phyloP scores from a whole-genome alignment of 2,888 invertebrate species.

The Agonopterix heracliana region DNA sequence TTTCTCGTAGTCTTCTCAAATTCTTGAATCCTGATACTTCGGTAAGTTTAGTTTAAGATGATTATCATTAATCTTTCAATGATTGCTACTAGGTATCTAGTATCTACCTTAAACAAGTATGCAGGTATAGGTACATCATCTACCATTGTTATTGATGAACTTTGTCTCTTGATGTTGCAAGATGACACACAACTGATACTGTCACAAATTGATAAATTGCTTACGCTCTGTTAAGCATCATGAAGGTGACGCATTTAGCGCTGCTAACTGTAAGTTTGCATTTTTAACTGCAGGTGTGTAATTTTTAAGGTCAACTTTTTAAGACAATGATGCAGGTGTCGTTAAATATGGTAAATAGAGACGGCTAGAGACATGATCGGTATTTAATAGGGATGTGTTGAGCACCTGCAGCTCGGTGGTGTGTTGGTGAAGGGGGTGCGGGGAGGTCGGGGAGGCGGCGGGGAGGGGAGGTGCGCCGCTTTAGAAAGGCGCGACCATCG shows the following conservation, averaged over 20 bases:
- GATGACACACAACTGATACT: background rate
- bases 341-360: conserved; percentile 67
- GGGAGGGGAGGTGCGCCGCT: conserved; percentile 63
- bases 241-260: conserved; percentile 37
- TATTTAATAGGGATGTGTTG: conserved; percentile 73
- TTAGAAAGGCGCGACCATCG: conserved; percentile 77
- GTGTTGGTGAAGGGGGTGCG: conserved; percentile 45
- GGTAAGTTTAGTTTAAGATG: no score
- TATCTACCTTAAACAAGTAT: no score
- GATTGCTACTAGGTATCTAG: no score
- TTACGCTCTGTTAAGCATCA: conserved; percentile 14
- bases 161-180: no score
- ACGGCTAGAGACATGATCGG: conserved; percentile 70
- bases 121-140: no score
- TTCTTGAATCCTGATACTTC: no score
- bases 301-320: conserved; percentile 59
- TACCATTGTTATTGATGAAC: no score
- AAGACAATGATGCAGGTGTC: conserved; percentile 68
- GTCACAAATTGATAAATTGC: conserved; percentile 2
- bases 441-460: conserved; percentile 36
- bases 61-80: no score
- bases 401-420: conserved; percentile 67
- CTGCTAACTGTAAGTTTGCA: conserved; percentile 33
- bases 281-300: conserved; percentile 46
- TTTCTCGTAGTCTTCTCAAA: no score